Evolutionary conservation across 2,888 invertebrate genomes (phyloP).

Genomic region (Blastobasis adustella): DNA sequence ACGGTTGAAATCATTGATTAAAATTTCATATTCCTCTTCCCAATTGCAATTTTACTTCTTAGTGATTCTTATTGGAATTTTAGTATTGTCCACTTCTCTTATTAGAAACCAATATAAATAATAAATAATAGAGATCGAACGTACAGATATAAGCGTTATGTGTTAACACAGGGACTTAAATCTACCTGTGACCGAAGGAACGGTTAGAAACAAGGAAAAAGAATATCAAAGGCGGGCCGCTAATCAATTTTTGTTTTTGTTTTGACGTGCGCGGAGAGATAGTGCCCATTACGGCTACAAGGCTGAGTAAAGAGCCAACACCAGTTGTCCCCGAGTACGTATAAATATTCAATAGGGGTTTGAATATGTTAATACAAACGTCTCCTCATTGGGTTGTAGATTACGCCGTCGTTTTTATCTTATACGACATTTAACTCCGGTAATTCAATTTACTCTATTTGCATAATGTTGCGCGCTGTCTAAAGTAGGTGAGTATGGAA

Average conservation of each 20-base stretch:
- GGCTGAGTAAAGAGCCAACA: conserved; percentile 51
- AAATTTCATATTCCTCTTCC: too few relatives aligned
- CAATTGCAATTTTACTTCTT: too few relatives aligned
- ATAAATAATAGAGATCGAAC: too few relatives aligned
- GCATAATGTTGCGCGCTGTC: conserved; percentile 65
- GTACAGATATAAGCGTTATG: too few relatives aligned
- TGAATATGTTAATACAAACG: conserved; percentile 69
- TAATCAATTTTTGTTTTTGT: conserved; percentile 49
- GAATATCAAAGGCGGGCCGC: conserved; percentile 28
- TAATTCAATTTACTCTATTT: conserved; percentile 74
- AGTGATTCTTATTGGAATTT: too few relatives aligned
- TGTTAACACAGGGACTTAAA: too few relatives aligned
- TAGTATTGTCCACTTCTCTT: too few relatives aligned
- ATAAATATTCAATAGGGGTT: conserved; percentile 73
- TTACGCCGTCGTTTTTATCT: conserved; percentile 73
- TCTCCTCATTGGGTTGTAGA: conserved; percentile 73
- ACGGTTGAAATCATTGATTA: too few relatives aligned
- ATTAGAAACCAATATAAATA: too few relatives aligned
- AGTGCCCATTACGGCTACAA: conserved; percentile 66
- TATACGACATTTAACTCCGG: conserved; percentile 74
- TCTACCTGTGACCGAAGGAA: not conserved
- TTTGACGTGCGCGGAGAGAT: conserved; percentile 52
- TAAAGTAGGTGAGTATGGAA: conserved; percentile 71
- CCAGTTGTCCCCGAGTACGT: conserved; percentile 35
- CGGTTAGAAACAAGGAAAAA: conserved; percentile 5